Evolutionary conservation across 2,113 vertebrate genomes (phyloP).

Genomic region (Pelecanoides urinatrix): DNA sequence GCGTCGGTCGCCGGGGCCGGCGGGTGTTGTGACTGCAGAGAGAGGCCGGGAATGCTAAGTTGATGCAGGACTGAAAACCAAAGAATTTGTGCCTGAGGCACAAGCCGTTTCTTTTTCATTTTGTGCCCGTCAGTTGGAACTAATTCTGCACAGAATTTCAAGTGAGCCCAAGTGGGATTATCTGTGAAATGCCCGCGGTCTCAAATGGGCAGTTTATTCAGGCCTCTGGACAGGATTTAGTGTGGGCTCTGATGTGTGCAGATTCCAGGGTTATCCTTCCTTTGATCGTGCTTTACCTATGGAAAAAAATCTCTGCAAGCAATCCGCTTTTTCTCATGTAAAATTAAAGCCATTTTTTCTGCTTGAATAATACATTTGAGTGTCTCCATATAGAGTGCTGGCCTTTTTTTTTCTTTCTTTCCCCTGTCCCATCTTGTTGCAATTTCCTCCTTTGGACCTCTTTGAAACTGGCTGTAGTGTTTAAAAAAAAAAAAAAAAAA

Average conservation of each 20-base stretch:
- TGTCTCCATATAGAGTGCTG: background rate
- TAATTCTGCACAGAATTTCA: slow-evolving; percentile 68
- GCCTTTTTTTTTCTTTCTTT: background rate
- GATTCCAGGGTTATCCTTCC: slow-evolving; percentile 52
- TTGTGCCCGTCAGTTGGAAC: slow-evolving; percentile 64
- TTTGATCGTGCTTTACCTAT: slow-evolving; percentile 56
- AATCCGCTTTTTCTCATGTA: background rate
- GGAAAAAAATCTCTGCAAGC: background rate
- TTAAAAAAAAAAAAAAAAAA: background rate
- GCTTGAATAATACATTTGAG: background rate
- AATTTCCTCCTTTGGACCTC: background rate
- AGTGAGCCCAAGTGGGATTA: slow-evolving; percentile 55
- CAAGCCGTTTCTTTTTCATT: slow-evolving; percentile 62
- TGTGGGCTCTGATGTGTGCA: slow-evolving; percentile 49
- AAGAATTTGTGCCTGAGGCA: slow-evolving; percentile 55
- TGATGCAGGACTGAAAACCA: slow-evolving; percentile 29
- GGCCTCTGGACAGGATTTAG: slow-evolving; percentile 58
- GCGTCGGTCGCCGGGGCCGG: background rate
- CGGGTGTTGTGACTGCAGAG: background rate
- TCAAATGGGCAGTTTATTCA: slow-evolving; percentile 57
- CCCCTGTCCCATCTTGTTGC: background rate
- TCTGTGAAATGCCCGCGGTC: slow-evolving; percentile 49
- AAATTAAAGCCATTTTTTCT: slow-evolving; percentile 31
- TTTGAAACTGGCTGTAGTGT: background rate
- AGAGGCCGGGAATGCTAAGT: slow-evolving; percentile 1